A percentile compares a stretch with the other conserved stretches of the same genome.
phyloP scores from a whole-genome alignment of 2,113 vertebrate genomes.

The Centropus bengalensis region DNA sequence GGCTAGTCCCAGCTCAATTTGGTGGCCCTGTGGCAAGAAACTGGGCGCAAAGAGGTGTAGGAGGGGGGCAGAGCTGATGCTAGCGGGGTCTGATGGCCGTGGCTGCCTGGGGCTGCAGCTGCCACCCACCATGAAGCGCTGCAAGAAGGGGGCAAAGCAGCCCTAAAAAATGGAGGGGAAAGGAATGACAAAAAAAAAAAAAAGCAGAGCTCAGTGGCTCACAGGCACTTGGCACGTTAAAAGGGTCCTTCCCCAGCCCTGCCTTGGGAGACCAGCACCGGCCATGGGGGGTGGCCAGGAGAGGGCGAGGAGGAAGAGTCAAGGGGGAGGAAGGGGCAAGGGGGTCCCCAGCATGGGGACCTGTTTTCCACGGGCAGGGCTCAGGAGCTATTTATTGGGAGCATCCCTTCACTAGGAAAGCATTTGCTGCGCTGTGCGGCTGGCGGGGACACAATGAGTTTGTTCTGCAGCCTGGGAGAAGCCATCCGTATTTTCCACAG shows the following conservation, averaged over 20 bases:
- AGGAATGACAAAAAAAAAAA: background rate
- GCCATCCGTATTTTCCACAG: constrained; percentile 46
- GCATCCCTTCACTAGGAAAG: constrained; percentile 50
- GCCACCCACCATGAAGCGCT: fast-evolving
- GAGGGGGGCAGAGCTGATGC: background rate
- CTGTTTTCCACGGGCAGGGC: background rate
- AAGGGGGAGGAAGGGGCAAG: background rate
- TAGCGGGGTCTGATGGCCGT: background rate
- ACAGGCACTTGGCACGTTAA: constrained; percentile 35
- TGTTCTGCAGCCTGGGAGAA: constrained; percentile 14
- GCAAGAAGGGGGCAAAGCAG: background rate
- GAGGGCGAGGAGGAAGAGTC: background rate
- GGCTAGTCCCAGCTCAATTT: background rate
- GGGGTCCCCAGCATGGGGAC: fast-evolving
- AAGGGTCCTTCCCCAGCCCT: constrained; percentile 21
- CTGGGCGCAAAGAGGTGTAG: constrained; percentile 41
- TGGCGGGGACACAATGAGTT: constrained; percentile 42
- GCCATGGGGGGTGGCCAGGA: fast-evolving
- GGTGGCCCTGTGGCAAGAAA: constrained; percentile 29
- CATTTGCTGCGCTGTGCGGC: background rate
- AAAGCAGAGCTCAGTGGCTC: background rate
- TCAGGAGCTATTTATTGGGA: constrained; percentile 22
- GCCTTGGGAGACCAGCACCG: fast-evolving
- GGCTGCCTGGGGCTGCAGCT: background rate
- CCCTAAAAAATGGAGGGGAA: background rate